These are phyloP conservation scores for Cheilosia urbana DNA, from an alignment of 2,888 invertebrate species.

Conservation along the genomic window DNA sequence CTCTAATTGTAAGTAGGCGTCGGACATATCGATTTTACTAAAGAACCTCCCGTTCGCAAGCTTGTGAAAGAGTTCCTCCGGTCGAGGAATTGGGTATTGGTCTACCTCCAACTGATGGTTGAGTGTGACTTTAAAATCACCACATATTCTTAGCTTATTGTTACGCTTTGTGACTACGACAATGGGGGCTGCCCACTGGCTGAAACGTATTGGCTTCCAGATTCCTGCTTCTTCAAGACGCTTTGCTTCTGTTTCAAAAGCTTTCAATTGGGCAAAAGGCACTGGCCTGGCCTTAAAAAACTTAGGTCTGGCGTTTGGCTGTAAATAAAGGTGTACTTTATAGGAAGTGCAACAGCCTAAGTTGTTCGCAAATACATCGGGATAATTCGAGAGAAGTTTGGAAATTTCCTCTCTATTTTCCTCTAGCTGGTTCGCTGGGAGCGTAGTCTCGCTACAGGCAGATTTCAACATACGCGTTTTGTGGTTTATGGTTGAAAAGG, in stretches of 20 bases:
- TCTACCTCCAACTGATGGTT: conserved; percentile 77
- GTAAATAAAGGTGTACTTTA: too few species aligned
- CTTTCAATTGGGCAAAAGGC: conserved; percentile 72
- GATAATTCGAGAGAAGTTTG: conserved; percentile 10
- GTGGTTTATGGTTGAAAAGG: not conserved
- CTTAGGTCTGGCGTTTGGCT: too few species aligned
- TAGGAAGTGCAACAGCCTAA: too few species aligned
- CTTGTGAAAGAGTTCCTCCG: conserved; percentile 74
- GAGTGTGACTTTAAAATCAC: conserved; percentile 76
- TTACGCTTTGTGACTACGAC: conserved; percentile 78
- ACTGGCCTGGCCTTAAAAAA: conserved; percentile 54
- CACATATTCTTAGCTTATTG: conserved; percentile 76
- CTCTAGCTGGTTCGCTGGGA: not conserved
- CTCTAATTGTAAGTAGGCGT: conserved; percentile 80
- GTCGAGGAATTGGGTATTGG: conserved; percentile 76
- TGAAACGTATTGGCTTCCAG: conserved; percentile 72
- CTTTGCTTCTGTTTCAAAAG: conserved; percentile 69
- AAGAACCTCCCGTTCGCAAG: conserved; percentile 73
- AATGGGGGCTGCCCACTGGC: conserved; percentile 80
- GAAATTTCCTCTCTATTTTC: not conserved
- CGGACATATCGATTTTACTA: conserved; percentile 77
- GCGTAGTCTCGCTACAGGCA: not conserved
- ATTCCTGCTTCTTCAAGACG: conserved; percentile 50
- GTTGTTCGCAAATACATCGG: too few species aligned
- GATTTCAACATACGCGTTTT: not conserved